A percentile compares a stretch with the other conserved stretches of the same genome.
Evolutionary conservation across 2,888 invertebrate genomes (phyloP).

Genomic region (Chrysopilus asiliformis): DNA sequence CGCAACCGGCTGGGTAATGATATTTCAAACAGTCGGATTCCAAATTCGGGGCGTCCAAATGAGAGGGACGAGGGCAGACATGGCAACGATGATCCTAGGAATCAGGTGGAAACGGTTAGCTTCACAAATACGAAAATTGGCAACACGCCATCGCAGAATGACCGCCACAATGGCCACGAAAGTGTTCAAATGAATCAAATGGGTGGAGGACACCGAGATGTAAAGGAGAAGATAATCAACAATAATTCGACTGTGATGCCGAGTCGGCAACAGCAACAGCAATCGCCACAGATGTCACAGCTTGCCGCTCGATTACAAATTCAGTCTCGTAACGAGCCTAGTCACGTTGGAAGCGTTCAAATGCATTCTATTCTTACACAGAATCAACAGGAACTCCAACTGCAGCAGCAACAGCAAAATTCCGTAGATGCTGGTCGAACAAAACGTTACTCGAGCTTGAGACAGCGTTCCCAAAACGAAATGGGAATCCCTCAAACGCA

Average conservation of each 20-base stretch:
- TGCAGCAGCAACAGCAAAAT: slow-evolving; percentile 32
- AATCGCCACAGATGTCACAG: neutral
- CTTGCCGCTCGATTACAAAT: slow-evolving; percentile 9
- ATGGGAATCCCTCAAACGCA: slow-evolving; percentile 21
- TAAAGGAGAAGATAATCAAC: slow-evolving; percentile 7
- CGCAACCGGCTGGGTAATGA: slow-evolving; percentile 2
- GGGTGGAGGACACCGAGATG: slow-evolving; percentile 1
- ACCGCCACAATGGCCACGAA: slow-evolving; percentile 10
- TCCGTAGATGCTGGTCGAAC: slow-evolving; percentile 37
- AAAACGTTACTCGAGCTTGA: slow-evolving; percentile 54
- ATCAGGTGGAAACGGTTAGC: slow-evolving; percentile 14
- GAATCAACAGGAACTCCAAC: slow-evolving; percentile 20
- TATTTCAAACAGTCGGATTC: slow-evolving; percentile 4
- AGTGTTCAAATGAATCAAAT: slow-evolving; percentile 5
- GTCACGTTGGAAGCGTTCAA: slow-evolving; percentile 34
- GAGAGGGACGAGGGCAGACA: slow-evolving; percentile 7
- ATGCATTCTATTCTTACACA: slow-evolving; percentile 33
- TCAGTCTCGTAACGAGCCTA: slow-evolving; percentile 26
- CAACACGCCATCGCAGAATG: slow-evolving; percentile 5
- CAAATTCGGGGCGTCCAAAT: slow-evolving; percentile 1
- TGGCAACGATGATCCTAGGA: slow-evolving; percentile 6
- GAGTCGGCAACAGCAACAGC: neutral
- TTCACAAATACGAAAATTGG: slow-evolving; percentile 16
- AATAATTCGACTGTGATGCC: slow-evolving; percentile 15
- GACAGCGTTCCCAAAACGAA: slow-evolving; percentile 39